phyloP scores from a whole-genome alignment of 2,113 vertebrate genomes.

The Capreolus pygargus region DNA sequence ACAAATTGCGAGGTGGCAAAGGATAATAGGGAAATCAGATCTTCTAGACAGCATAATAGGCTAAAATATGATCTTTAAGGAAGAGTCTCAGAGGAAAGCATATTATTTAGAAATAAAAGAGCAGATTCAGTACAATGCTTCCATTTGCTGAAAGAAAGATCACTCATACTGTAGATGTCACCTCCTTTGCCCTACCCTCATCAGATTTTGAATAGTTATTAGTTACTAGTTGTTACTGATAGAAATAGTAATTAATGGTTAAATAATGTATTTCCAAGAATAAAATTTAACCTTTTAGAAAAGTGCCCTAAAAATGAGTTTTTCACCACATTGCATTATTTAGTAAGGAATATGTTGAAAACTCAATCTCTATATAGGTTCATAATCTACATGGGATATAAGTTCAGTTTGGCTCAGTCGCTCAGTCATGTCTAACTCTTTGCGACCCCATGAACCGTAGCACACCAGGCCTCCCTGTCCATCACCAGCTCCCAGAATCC shows the following conservation, averaged over 20 bases:
- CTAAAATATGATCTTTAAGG: background rate
- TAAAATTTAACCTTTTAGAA: background rate
- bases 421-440: no score
- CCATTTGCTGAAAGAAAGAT: background rate
- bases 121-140: background rate
- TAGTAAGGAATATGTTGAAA: background rate
- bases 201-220: background rate
- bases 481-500: no score
- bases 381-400: background rate
- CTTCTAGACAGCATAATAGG: background rate
- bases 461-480: no score
- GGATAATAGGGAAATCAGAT: background rate
- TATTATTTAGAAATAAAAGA: background rate
- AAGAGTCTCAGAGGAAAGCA: background rate
- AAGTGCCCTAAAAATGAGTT: background rate
- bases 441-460: no score
- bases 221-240: background rate
- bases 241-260: background rate
- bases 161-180: background rate
- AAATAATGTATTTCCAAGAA: background rate
- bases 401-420: no score
- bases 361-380: background rate
- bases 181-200: rapidly evolving
- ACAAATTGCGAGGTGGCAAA: background rate
- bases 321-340: background rate